These are phyloP conservation scores for Anisognathus igniventris DNA, from an alignment of 2,797 vertebrate species.

Conservation along the genomic window DNA sequence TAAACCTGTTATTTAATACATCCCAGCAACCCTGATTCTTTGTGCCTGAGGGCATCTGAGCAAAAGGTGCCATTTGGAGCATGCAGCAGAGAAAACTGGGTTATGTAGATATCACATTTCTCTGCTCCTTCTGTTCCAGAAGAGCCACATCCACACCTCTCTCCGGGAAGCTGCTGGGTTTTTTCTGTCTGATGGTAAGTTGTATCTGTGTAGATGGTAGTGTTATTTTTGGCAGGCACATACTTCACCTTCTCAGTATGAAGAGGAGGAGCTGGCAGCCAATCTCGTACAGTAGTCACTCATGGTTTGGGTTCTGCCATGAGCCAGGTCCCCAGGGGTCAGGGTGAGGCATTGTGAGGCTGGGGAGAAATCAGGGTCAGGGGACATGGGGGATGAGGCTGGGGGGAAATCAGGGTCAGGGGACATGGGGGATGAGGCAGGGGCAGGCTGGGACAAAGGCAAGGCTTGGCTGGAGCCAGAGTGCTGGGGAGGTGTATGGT, in stretches of 20 bases:
- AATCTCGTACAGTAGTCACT: background rate
- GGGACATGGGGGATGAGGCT: no score
- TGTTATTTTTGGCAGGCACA: slow-evolving; percentile 4
- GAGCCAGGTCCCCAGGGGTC: background rate
- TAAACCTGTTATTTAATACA: slow-evolving; percentile 32
- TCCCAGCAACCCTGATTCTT: background rate
- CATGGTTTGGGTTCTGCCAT: background rate
- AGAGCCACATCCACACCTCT: background rate
- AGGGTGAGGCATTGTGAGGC: background rate
- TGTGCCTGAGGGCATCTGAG: slow-evolving; percentile 23
- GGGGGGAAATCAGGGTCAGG: no score
- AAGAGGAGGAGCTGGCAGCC: background rate
- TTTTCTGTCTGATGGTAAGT: background rate
- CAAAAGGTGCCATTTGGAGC: slow-evolving; percentile 42
- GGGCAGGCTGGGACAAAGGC: background rate
- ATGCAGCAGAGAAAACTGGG: background rate
- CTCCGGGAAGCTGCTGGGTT: background rate
- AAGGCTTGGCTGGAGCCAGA: background rate
- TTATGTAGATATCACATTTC: slow-evolving; percentile 17
- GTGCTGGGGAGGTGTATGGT: background rate
- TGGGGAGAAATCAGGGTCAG: background rate
- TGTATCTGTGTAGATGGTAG: background rate
- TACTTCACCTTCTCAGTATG: background rate
- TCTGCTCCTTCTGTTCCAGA: slow-evolving; percentile 10
- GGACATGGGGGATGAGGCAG: no score